Conservation (phyloP, 2,113 vertebrate genomes). For the Anhinga anhinga region DNA sequence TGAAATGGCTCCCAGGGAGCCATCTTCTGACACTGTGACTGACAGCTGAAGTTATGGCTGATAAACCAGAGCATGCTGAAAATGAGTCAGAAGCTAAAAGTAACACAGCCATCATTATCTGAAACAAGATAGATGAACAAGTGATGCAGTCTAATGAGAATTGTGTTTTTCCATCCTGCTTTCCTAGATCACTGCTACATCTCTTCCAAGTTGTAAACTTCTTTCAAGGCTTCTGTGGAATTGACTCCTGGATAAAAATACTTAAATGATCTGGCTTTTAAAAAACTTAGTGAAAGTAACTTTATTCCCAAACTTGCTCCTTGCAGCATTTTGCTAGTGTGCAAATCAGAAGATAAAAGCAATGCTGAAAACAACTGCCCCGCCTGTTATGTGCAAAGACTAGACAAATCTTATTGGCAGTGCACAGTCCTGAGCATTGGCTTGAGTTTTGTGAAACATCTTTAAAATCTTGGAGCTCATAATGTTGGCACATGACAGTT, state of each 20-base stretch:
- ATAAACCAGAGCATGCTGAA: constrained; percentile 5
- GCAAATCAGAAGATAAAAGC: neutral
- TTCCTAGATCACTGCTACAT: too few relatives aligned
- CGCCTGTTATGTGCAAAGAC: neutral
- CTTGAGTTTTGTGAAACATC: neutral
- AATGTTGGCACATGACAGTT: fast-evolving
- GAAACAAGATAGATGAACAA: neutral
- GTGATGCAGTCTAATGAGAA: neutral
- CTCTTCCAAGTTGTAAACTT: neutral
- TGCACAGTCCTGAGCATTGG: neutral
- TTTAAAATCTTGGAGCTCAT: fast-evolving
- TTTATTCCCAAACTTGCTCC: neutral
- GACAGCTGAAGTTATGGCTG: neutral
- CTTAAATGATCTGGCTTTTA: neutral
- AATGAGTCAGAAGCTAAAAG: constrained; percentile 51
- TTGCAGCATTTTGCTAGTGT: neutral
- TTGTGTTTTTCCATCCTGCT: neutral
- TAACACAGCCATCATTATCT: constrained; percentile 5
- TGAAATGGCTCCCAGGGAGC: neutral
- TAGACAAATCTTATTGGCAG: neutral
- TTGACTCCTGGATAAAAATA: neutral
- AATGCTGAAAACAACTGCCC: neutral
- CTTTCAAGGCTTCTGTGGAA: neutral
- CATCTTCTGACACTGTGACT: neutral
- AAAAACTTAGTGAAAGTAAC: neutral